Base-by-base conservation (phyloP, 2,113 vertebrate genomes). In the Pterophyllum scalare region DNA sequence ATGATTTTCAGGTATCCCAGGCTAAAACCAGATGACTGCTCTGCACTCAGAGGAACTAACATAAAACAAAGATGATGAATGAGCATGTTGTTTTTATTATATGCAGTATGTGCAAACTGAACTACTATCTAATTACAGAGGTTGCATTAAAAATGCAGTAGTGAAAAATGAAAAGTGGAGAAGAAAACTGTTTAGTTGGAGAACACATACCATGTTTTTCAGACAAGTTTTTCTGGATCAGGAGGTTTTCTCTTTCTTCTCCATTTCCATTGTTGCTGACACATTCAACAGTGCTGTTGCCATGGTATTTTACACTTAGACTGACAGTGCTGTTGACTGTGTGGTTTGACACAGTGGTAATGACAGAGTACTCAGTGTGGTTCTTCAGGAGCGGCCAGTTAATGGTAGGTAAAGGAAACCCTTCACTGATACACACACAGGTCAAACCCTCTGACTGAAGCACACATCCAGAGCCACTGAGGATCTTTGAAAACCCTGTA, bases 371-470 rank as follows among this genome's bases (percentile, higher is more conserved):
- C 60, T 62, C 33, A 7, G 11, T 38, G 60, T 62, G 33, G 20
- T 79, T 28, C 17, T 2, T 12, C 79, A 93, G 26, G 54, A 85
- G 67, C 1, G 81, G 88, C 93, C 93, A 94, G 33, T 2, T 64
- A 17, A 94, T 83, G 59, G 76, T 15, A 54, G 93, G 92, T 33
- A 89, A 33, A 46, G 89, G 90, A 64, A 82, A 12, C 5, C 91
- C 93, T 28, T 78, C 35, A 43, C 75, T 87, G 35, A 91, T 10
- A 14, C 92, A 94, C 77, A 81, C 22, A 65, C 93, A 94, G 22
- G 79, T 94, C 90, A 92, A 59, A n/a, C 80, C 2, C 1, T 28
- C 57, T 0, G 80, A 82, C 1, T 35, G 61, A 26, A 56, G 10
- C 28, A 15, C 58, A 83, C 94, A 94, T 12, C 59, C 83, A 15